A percentile compares a stretch with the other conserved stretches of the same genome.
These are phyloP conservation scores for Octomys mimax DNA, from an alignment of 2,797 vertebrate species.

Conservation along the genomic window DNA sequence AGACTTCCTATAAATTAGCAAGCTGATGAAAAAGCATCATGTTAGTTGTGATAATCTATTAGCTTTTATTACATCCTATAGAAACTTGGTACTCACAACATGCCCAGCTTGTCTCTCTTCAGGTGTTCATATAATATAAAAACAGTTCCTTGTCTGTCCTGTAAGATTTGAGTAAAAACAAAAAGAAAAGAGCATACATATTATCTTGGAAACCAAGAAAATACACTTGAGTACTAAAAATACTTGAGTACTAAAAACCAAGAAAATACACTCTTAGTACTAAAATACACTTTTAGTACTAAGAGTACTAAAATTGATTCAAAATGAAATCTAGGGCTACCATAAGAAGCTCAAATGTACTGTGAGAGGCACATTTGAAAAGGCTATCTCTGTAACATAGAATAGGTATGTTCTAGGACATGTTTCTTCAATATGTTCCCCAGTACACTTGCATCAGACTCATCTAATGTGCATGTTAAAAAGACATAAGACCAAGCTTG, in stretches of 20 bases:
- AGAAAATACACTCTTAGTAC: constrained; percentile 51
- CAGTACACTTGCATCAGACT: neutral
- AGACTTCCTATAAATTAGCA: neutral
- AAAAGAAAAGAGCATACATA: constrained; percentile 15
- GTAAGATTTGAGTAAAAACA: constrained; percentile 74
- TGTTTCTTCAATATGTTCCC: neutral
- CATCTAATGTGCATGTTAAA: neutral
- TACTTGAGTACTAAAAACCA: no score
- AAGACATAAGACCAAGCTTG: neutral
- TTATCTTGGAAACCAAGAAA: constrained; percentile 67
- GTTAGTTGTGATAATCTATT: neutral
- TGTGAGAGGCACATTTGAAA: neutral
- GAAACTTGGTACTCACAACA: constrained; percentile 92
- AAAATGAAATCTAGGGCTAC: constrained; percentile 11
- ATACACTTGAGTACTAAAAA: neutral
- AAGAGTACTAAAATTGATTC: neutral
- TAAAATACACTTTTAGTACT: no score
- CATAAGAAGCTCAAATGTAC: neutral
- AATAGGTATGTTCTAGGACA: neutral
- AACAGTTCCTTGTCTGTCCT: constrained; percentile 93
- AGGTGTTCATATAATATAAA: constrained; percentile 92
- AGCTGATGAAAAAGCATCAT: neutral
- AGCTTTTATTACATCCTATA: neutral
- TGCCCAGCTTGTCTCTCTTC: constrained; percentile 91
- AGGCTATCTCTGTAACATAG: neutral